These are phyloP conservation scores for Onchidella celtica DNA, from an alignment of 2,888 invertebrate species.

Conservation along the genomic window DNA sequence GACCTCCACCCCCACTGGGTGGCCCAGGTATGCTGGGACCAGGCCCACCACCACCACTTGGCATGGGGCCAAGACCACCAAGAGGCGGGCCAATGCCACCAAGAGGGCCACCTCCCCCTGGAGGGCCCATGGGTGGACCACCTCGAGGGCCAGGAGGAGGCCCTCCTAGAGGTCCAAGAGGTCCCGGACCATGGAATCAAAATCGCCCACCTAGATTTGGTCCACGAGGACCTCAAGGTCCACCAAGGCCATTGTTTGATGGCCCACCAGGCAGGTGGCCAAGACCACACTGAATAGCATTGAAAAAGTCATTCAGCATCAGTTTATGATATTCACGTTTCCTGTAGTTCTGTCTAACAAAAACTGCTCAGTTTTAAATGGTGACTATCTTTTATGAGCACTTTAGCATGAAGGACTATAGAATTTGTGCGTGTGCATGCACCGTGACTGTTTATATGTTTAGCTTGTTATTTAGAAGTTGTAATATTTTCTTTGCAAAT, in stretches of 20 bases:
- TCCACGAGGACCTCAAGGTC: conserved; percentile 42
- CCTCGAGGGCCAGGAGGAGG: conserved; percentile 29
- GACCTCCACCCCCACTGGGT: conserved; percentile 38
- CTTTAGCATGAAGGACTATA: too few relatives aligned
- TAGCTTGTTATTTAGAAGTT: too few relatives aligned
- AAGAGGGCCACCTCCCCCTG: conserved; percentile 47
- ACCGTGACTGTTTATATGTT: too few relatives aligned
- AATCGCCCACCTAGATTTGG: conserved; percentile 41
- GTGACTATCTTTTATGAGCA: too few relatives aligned
- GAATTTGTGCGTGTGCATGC: too few relatives aligned
- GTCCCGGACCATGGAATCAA: conserved; percentile 38
- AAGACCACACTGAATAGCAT: conserved; percentile 15
- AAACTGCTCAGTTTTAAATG: too few relatives aligned
- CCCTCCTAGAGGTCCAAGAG: conserved; percentile 29
- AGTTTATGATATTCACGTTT: too few relatives aligned
- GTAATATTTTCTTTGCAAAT: too few relatives aligned
- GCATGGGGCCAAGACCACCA: conserved; percentile 35
- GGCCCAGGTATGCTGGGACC: conserved; percentile 36
- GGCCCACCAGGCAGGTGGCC: conserved; percentile 50
- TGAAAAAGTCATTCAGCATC: not conserved
- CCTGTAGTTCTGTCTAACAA: too few relatives aligned
- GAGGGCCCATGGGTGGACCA: conserved; percentile 40
- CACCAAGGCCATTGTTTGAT: conserved; percentile 49
- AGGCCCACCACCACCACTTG: conserved; percentile 43
- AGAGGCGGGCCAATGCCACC: conserved; percentile 40